Evolutionary conservation across 2,797 vertebrate species (phyloP), one percentile per base, ranked within the genome.

Genomic region (Typhlichthys eigenmanni): DNA sequence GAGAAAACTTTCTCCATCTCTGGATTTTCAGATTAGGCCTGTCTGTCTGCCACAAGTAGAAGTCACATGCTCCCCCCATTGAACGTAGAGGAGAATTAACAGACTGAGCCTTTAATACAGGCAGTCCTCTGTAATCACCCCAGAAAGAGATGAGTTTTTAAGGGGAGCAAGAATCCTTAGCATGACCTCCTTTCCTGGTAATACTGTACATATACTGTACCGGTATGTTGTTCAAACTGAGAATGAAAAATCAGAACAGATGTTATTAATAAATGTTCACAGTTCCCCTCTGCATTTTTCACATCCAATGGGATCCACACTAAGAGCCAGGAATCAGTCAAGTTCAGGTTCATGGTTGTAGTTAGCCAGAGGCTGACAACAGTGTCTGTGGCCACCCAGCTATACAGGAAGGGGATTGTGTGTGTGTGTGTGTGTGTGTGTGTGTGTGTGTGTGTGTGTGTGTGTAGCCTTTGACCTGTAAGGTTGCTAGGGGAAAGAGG

Each of bases 401-500:
- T 73, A 80, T 49, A 74, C 46, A 55, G 71, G 72, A 64, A 68
- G 51, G 59, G 58, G 54, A 65, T 29, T 55, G 70, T 46, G 72
- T 66, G 34, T 71, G 49, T 29, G 24, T 24, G 24, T 24, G 24
- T 24, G 24, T 24, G 24, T 24, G 24, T 24, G 34, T 50, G 60
- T 61, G 76, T 83, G 81, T 75, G 67, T 87, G 24, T 24, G 24
- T 24, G 24, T 24, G 24, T 24, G 34, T 50, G 60, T 61, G 76
- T 83, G 81, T 75, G 67, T 87, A 86, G 81, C 89, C 92, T 92
- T 88, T 93, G 90, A 92, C 91, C 92, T 87, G 79, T 75, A 75
- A 80, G 85, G 96, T 98, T 98, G 95, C 96, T 94, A 97, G 93
- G 96, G 94, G 93, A 95, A 93, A 91, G 85, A 88, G 86, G 88